Evolutionary conservation across 2,113 vertebrate species (phyloP), one percentile per base, ranked within the genome.

Genomic region (Chaetodon trifascialis): DNA sequence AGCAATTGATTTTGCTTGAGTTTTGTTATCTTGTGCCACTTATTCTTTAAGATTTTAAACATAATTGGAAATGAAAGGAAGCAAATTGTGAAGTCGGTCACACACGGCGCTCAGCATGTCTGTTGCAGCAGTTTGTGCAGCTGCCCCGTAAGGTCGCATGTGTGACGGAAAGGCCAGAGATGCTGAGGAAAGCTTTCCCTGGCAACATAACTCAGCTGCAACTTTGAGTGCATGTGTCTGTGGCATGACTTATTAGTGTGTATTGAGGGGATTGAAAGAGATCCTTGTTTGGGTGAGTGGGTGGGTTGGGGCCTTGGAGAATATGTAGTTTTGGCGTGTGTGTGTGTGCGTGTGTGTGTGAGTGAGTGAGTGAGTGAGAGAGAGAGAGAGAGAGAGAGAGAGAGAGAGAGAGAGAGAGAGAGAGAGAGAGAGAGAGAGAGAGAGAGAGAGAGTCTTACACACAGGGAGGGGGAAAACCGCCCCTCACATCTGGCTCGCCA

Each of bases 401-500:
- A 21, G 77, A 34, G 63, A 49, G 67, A n/a, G 66, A n/a, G 83
- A 79, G 83, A 59, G 79, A 21, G 77, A 34, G 63, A n/a, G n/a
- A n/a, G n/a, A n/a, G n/a, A n/a, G n/a, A 63, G 81, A 64, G 76
- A 49, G 60, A 46, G 81, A 40, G 73, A 15, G 76, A 49, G 67
- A n/a, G 66, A n/a, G 83, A 79, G 83, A 59, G 79, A 21, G 77
- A 34, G 63, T 47, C 36, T 68, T 69, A 19, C 42, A 72, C n/a
- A 58, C 19, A 44, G 42, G 42, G 42, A 44, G 84, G 52, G 68
- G 82, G 79, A 21, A 25, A 70, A 44, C 78, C 70, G 79, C 75
- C 91, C 87, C 89, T 89, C 89, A 93, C 93, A 94, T 94, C 91
- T 94, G 93, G 91, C 86, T 85, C 66, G 4, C 64, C 77, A 72